Percentiles rank a stretch among this genome's conserved stretches.
These are phyloP conservation scores for Coptodon rendalli DNA, from an alignment of 2,113 vertebrate species.

Conservation along the genomic window DNA sequence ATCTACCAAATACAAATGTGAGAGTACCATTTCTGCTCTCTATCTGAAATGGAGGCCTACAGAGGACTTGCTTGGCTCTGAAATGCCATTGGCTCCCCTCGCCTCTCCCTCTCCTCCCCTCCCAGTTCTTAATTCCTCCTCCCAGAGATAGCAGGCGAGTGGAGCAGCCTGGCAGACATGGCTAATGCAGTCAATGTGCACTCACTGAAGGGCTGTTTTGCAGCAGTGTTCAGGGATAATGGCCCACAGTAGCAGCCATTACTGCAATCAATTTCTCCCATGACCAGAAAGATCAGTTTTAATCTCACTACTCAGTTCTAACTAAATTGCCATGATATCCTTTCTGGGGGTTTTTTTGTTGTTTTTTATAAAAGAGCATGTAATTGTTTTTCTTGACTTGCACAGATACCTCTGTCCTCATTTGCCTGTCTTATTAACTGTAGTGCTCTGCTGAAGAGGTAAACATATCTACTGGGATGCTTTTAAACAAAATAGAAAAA, in stretches of 20 bases:
- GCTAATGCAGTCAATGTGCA: slow-evolving; percentile 33
- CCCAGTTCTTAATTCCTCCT: neutral
- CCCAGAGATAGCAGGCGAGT: slow-evolving; percentile 4
- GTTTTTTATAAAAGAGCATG: neutral
- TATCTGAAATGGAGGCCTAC: slow-evolving; percentile 27
- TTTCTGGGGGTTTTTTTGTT: neutral
- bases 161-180: slow-evolving; percentile 6
- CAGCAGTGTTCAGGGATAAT: slow-evolving; percentile 17
- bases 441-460: neutral
- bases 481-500: neutral
- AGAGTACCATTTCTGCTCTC: neutral
- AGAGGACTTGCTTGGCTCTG: neutral
- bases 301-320: neutral
- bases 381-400: neutral
- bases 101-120: neutral
- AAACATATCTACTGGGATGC: neutral
- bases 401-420: neutral
- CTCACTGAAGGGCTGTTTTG: slow-evolving; percentile 11
- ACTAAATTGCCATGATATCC: neutral
- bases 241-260: slow-evolving; percentile 20
- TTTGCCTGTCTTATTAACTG: neutral
- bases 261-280: neutral
- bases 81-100: neutral
- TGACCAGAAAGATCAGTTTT: neutral
- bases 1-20: neutral